These are phyloP conservation scores for Sigmodon hispidus DNA, from an alignment of 2,113 vertebrate species.

Conservation along the genomic window DNA sequence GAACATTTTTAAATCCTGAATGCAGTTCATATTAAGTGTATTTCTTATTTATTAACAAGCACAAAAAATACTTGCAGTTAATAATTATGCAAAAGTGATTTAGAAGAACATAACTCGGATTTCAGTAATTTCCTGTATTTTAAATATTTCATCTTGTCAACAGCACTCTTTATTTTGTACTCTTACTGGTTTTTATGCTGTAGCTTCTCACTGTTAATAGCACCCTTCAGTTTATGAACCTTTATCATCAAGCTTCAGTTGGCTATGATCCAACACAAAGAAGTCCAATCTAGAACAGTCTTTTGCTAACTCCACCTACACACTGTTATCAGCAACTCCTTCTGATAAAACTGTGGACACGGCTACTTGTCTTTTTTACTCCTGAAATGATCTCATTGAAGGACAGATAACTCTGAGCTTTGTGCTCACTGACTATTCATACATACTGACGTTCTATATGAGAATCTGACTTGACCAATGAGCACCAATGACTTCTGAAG, in stretches of 20 bases:
- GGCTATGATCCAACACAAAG: not conserved
- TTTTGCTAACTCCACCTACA: not conserved
- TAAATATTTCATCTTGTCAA: not conserved
- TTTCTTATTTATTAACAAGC: not conserved
- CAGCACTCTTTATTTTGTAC: not conserved
- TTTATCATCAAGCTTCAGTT: too few relatives aligned
- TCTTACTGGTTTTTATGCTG: not conserved
- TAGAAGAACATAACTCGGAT: not conserved
- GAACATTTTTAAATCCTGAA: not conserved
- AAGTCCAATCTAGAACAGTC: not conserved
- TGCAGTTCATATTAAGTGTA: not conserved
- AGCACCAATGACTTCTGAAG: conserved; percentile 10
- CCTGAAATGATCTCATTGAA: not conserved
- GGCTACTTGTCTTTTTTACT: not conserved
- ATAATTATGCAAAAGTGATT: not conserved
- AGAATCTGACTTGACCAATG: conserved; percentile 5
- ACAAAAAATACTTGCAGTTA: not conserved
- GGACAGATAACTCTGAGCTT: not conserved
- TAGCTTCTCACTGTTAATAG: not conserved
- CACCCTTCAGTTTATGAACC: too few relatives aligned
- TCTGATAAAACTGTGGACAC: conserved; percentile 7
- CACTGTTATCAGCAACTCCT: not conserved
- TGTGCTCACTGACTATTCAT: not conserved
- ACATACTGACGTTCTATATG: not conserved
- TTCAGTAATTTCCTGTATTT: not conserved